Percentiles rank a stretch among this genome's conserved stretches.
phyloP scores from a whole-genome alignment of 2,113 vertebrate genomes.

The Dicentrarchus labrax region DNA sequence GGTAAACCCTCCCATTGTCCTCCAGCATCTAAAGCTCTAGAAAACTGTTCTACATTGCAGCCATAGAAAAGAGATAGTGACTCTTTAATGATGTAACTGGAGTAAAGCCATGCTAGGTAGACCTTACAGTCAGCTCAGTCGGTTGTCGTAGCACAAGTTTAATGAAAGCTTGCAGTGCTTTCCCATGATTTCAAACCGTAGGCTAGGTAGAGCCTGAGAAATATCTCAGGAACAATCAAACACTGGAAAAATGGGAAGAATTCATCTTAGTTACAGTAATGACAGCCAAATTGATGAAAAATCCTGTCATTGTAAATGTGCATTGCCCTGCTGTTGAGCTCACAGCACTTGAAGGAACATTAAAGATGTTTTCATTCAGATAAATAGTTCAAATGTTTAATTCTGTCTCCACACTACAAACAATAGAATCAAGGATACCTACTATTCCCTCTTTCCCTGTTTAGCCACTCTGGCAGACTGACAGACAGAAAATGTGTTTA shows the following conservation, averaged over 20 bases:
- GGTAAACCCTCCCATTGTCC: conserved; percentile 15
- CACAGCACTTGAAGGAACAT: conserved; percentile 26
- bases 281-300: background rate
- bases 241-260: conserved; percentile 63
- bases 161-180: conserved; percentile 27
- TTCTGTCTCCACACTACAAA: background rate
- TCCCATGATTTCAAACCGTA: conserved; percentile 45
- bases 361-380: background rate
- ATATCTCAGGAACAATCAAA: conserved; percentile 60
- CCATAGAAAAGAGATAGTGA: conserved; percentile 21
- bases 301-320: conserved; percentile 15
- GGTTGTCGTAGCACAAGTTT: conserved; percentile 19
- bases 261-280: conserved; percentile 21
- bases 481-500: background rate
- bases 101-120: conserved; percentile 61
- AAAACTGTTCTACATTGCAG: conserved; percentile 36
- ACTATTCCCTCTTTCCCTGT: background rate
- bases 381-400: background rate
- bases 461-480: background rate
- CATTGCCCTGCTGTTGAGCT: conserved; percentile 21
- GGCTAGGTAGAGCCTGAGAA: conserved; percentile 47
- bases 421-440: background rate
- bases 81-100: conserved; percentile 46
- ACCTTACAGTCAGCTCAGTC: conserved; percentile 25
- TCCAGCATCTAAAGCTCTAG: conserved; percentile 68